phyloP scores from a whole-genome alignment of 2,113 vertebrate genomes.

The Nematolebias whitei region DNA sequence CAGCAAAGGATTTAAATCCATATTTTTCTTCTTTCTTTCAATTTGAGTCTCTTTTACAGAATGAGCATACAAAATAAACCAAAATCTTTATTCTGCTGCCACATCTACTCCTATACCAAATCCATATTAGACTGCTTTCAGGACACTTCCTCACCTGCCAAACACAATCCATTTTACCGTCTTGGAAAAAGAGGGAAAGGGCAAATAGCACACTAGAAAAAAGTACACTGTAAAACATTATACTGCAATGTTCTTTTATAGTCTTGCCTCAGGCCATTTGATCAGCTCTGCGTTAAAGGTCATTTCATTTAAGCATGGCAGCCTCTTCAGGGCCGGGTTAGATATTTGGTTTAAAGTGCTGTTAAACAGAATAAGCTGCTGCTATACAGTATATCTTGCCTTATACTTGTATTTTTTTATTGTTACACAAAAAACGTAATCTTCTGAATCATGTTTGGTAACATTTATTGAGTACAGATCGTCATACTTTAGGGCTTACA shows the following conservation, averaged over 20 bases:
- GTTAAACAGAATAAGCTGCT: slow-evolving; percentile 53
- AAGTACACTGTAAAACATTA: slow-evolving; percentile 69
- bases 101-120: slow-evolving; percentile 33
- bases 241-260: slow-evolving; percentile 65
- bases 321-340: slow-evolving; percentile 44
- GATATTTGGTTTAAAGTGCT: slow-evolving; percentile 18
- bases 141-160: slow-evolving; percentile 44
- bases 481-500: not conserved
- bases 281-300: slow-evolving; percentile 75
- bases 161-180: slow-evolving; percentile 45
- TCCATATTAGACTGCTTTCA: slow-evolving; percentile 34
- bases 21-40: slow-evolving; percentile 29
- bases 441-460: too few relatives aligned
- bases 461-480: too few relatives aligned
- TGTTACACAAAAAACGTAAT: too few relatives aligned
- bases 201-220: slow-evolving; percentile 62
- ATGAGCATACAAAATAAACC: slow-evolving; percentile 26
- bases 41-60: slow-evolving; percentile 36
- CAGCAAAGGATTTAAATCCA: slow-evolving; percentile 33
- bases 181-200: slow-evolving; percentile 55
- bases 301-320: slow-evolving; percentile 67
- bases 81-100: slow-evolving; percentile 44
- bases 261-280: slow-evolving; percentile 66
- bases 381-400: slow-evolving; percentile 15
- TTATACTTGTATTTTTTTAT: not conserved